Evolutionary conservation across 2,888 invertebrate genomes (phyloP).

Genomic region (Flabesymbios commensalis): DNA sequence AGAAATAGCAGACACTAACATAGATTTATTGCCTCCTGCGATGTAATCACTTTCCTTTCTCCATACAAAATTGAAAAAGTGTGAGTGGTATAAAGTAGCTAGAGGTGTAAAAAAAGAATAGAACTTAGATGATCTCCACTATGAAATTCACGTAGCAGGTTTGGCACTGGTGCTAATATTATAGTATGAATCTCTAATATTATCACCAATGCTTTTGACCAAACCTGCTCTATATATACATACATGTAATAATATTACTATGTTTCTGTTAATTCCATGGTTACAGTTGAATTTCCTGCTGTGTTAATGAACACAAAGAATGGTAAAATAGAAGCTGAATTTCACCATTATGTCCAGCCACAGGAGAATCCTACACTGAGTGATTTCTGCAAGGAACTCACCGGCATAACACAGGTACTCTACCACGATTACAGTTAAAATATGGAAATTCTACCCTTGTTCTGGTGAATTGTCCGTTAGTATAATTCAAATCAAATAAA

Average conservation of each 20-base stretch:
- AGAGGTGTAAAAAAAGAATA: no score
- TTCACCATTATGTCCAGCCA: conserved; percentile 70
- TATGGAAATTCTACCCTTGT: no score
- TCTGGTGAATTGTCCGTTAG: no score
- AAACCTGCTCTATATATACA: background rate
- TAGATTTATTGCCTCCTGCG: no score
- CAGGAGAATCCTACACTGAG: conserved; percentile 67
- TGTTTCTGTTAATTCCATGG: background rate
- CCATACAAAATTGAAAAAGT: no score
- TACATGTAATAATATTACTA: background rate
- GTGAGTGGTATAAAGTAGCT: no score
- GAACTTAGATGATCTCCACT: no score
- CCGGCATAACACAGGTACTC: conserved; percentile 67
- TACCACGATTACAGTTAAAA: no score
- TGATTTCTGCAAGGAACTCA: conserved; percentile 67
- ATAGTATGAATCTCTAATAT: background rate
- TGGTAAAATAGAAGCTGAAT: conserved; percentile 67
- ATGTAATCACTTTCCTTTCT: no score
- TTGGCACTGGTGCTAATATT: background rate
- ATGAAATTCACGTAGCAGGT: background rate
- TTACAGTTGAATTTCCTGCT: conserved; percentile 68
- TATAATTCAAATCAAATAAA: no score
- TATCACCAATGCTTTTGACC: background rate
- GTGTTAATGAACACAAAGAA: conserved; percentile 66
- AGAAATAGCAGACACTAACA: no score